These are phyloP conservation scores for Scrobipalpa costella DNA, from an alignment of 2,888 invertebrate species.

Conservation along the genomic window DNA sequence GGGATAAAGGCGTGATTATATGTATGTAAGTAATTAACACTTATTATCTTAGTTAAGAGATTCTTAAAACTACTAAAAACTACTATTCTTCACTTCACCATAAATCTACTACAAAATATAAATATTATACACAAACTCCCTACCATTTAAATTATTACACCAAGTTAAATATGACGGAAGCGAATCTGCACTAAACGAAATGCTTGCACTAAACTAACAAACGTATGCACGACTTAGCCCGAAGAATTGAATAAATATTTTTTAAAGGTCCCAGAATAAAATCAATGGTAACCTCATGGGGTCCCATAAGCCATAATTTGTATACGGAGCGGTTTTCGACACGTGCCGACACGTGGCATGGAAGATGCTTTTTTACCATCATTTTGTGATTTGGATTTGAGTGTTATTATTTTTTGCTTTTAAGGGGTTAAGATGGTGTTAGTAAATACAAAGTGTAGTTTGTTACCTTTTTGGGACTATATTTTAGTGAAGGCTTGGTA, in stretches of 20 bases:
- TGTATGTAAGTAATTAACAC: too few species aligned
- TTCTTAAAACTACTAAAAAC: too few species aligned
- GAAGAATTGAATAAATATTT: conserved; percentile 50
- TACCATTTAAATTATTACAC: conserved; percentile 52
- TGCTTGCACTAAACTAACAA: conserved; percentile 66
- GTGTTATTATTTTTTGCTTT: conserved; percentile 25
- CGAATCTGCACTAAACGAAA: conserved; percentile 8
- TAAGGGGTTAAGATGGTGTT: conserved; percentile 12
- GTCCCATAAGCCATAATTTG: conserved; percentile 72
- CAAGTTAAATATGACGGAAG: conserved; percentile 29
- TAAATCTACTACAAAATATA: background rate
- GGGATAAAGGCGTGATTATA: too few species aligned
- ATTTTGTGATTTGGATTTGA: conserved; percentile 14
- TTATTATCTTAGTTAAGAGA: too few species aligned
- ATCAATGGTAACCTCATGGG: conserved; percentile 45
- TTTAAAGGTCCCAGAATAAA: conserved; percentile 58
- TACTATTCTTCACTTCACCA: background rate
- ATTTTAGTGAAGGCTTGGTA: too few species aligned
- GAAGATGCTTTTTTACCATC: conserved; percentile 43
- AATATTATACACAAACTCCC: background rate
- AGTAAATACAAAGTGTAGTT: conserved; percentile 1
- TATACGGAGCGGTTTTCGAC: conserved; percentile 62
- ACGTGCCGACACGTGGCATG: conserved; percentile 65
- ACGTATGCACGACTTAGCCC: conserved; percentile 69
- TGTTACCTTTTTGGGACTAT: background rate